Evolutionary conservation across 2,888 invertebrate genomes (phyloP), one percentile per base, ranked within the genome.

Genomic region (Lacanobia wlatinum): DNA sequence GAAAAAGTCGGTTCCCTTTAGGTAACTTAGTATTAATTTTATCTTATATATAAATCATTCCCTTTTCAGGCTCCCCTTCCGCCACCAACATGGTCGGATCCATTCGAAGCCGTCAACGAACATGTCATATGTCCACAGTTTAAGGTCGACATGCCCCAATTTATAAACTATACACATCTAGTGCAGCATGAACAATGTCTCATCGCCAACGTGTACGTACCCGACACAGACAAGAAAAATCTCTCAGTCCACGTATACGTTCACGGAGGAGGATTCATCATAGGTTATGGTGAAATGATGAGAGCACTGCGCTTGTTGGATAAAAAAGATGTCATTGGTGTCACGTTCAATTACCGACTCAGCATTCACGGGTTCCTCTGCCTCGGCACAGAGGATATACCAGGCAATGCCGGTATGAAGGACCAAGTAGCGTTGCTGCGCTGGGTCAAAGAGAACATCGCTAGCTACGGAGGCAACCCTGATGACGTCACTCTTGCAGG

Each of bases 341-440:
- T 90, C 1, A 88, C 83, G 8, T 89, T 88, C 72, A 90, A 90
- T 62, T 89, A 90, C 52, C 83, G 90, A 10, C 80, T 90, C 21
- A 87, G 87, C 12, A 78, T 84, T 21, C 84, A 83, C 66, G 90
- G 89, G 2, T 89, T 87, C 68, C 82, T 89, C 21, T 90, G 89
- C 62, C 80, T 89, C 6, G 90, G 90, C 14, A 91, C 91, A 28
- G 79, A 87, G 56, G 86, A 88, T 48, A 78, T 83, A 23, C 91
- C 91, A 1, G 91, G 91, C 1, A 91, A 91, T 70, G 90, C 90
- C 12, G 91, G 89, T 4, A 87, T 91, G 87, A 91, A 91, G 78
- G 91, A 91, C 58, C 89, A 90, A 76, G 85, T 91, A 5, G 88
- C 88, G 0, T 68, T 88, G 1, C 71, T 91, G 8, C 86, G 84